Base-by-base conservation (phyloP, 2,888 invertebrate species). In the Xestia ashworthii region DNA sequence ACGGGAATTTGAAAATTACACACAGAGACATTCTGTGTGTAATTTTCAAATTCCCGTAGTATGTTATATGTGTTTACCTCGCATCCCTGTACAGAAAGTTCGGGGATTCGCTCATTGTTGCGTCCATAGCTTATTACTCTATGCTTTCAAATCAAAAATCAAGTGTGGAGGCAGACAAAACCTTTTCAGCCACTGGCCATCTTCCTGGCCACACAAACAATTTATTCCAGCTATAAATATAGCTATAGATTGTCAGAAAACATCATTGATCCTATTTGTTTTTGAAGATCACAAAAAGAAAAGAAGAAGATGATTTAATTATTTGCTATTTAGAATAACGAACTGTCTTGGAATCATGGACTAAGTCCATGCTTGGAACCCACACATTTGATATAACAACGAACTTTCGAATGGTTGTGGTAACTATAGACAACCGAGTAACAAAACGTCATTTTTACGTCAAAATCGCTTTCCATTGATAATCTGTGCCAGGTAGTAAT, bases 401-500 rank as follows among this genome's bases (percentile, higher is more conserved):
- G 44, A 25, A 25, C 44, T 8, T n/a, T 65, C 4, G 14, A 14
- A 9, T 38, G 32, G 5, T 6, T 58, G 4, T 69, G 50, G 38
- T 48, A 19, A 38, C 22, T 25, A 38, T 67, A 76, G 53, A 66
- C 80, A 72, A 83, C 41, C 41, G 38, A 32, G 19, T 5, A 46
- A 32, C 12, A 19, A 62, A 79, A 87, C 60, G 82, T 85, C 78
- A 81, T 41, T 71, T 22, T 22, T 44, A 82, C 25, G 80, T 83
- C 78, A 84, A 81, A 81, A n/a, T 55, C 55, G 46, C 41, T 58
- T 74, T 79, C 76, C 70, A 86, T 85, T 74, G 77, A 22, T 84
- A 69, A 55, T 89, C 84, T 89, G 86, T 87, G 76, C 72, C n/a
- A 75, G 74, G 66, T 79, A 68, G 78, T 78, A 76, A 62, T 79